Conservation (phyloP, 2,113 vertebrate species). For the Cairina moschata region DNA sequence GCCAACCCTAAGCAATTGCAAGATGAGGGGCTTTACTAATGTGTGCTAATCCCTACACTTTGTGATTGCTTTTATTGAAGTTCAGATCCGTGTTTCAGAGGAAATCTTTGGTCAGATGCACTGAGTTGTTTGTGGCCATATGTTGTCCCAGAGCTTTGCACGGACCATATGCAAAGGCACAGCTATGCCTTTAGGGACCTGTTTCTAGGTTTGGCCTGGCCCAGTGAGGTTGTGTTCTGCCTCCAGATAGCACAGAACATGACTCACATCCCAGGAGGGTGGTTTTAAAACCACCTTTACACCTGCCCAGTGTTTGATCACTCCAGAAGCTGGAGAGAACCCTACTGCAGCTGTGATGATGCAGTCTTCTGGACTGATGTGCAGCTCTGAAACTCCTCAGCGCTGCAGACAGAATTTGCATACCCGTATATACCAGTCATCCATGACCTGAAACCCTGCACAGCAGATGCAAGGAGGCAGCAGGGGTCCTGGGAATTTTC, state of each 20-base stretch:
- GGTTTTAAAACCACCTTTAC: not conserved
- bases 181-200: not conserved
- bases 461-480: not conserved
- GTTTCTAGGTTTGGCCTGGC: not conserved
- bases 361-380: fast-evolving
- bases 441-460: not conserved
- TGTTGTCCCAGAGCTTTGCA: not conserved
- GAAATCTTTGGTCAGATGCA: not conserved
- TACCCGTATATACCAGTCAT: not conserved
- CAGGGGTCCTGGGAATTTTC: not conserved
- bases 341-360: not conserved
- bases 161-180: not conserved
- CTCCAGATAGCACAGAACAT: not conserved
- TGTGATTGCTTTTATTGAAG: not conserved
- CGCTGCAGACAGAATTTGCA: not conserved
- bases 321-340: not conserved
- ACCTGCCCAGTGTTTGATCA: not conserved
- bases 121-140: not conserved
- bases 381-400: not conserved
- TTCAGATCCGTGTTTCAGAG: not conserved
- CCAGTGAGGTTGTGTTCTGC: not conserved
- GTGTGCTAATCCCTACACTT: not conserved
- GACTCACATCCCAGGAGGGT: not conserved
- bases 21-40: not conserved
- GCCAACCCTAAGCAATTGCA: not conserved